Evolutionary conservation across 1,140 invertebrate species (phyloP).

Genomic region (Apis mellifera): Amel_HAv3.1 CM009941.2:8018001-8018500

Average conservation of each 20-base stretch:
- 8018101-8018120: too few relatives aligned
- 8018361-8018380: background rate
- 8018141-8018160: too few relatives aligned
- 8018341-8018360: background rate
- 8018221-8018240: too few relatives aligned
- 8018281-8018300: background rate
- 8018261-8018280: background rate
- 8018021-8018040: too few relatives aligned
- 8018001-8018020: too few relatives aligned
- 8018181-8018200: too few relatives aligned
- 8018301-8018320: background rate
- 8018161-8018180: too few relatives aligned
- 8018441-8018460: constrained; percentile 4
- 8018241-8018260: background rate
- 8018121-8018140: too few relatives aligned
- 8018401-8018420: background rate
- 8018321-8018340: background rate
- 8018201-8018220: too few relatives aligned
- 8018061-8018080: too few relatives aligned
- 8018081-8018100: too few relatives aligned
- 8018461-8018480: constrained; percentile 32
- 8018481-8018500: constrained; percentile 29
- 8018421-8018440: constrained; percentile 38
- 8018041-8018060: too few relatives aligned
- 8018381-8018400: background rate